Evolutionary conservation across 2,888 invertebrate genomes (phyloP), one percentile per base, ranked within the genome.

Genomic region (Microctonus brassicae): DNA sequence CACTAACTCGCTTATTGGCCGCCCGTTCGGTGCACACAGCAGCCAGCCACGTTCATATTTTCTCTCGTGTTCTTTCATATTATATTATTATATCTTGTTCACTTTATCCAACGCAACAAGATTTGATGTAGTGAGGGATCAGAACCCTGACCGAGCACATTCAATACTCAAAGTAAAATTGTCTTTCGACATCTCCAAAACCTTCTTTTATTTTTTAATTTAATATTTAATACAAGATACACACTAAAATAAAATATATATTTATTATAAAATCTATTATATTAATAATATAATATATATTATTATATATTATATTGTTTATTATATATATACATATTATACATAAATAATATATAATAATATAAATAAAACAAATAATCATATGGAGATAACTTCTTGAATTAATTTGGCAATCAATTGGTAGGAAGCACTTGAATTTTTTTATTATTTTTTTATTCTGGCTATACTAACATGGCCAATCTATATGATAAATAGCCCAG

Each of bases 401-500:
- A 26, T 55, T 55, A 13, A 26, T 55, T 26, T 2, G 55, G 33
- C 26, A 58, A n/a, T 58, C 33, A 29, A 58, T 58, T 58, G 47
- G 47, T 4, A 47, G 20, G 47, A 47, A 17, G 47, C 17, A 47
- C 47, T 47, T 47, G 47, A 47, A 47, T 47, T n/a, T 47, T 47
- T 47, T 47, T 17, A 17, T 47, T 17, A 17, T 13, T 42, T n/a
- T 20, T 17, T 47, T 47, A 17, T 47, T 47, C 47, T 47, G 17
- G 53, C 52, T 24, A 24, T 52, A 65, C 61, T 67, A 60, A 53
- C 47, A 60, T 69, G 79, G 82, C 83, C 84, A 85, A 85, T 85
- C 84, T 85, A 84, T 85, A 85, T 84, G 84, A 85, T 85, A 85
- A 84, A 84, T 82, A 83, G 84, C 73, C 80, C 76, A 79, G 81